Conservation (phyloP, 2,797 vertebrate species). For the Vireo griseus region DNA sequence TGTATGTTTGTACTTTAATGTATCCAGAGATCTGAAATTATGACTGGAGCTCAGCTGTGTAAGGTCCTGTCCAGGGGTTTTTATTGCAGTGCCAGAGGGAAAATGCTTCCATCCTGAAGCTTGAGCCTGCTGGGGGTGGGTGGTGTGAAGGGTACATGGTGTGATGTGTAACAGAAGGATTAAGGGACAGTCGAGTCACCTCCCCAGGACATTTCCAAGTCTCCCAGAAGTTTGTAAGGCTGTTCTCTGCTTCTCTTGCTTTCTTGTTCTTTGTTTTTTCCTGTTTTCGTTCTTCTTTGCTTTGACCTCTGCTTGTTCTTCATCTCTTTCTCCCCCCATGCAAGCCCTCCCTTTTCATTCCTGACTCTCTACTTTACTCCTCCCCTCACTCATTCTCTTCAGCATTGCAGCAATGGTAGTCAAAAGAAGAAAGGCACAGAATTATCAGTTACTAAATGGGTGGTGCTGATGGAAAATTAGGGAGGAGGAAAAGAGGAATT, state of each 20-base stretch:
- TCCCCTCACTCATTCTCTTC: slow-evolving; percentile 67
- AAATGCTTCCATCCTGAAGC: neutral
- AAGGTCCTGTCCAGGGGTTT: neutral
- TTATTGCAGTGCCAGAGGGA: neutral
- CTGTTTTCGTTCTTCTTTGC: neutral
- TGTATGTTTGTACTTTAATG: neutral
- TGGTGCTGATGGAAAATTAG: slow-evolving; percentile 65
- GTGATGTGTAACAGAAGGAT: neutral
- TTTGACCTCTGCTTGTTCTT: slow-evolving; percentile 69
- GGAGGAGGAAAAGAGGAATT: slow-evolving; percentile 63
- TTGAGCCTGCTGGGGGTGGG: neutral
- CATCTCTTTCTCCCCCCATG: slow-evolving; percentile 15
- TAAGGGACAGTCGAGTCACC: accelerated
- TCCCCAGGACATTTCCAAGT: neutral
- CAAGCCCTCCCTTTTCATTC: slow-evolving; percentile 51
- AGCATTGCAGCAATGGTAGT: slow-evolving; percentile 49
- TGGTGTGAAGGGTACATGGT: neutral
- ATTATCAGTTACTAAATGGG: slow-evolving; percentile 66
- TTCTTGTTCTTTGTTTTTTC: neutral
- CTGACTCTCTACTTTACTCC: slow-evolving; percentile 22
- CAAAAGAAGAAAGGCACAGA: slow-evolving; percentile 65
- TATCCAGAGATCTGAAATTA: neutral
- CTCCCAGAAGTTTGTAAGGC: neutral
- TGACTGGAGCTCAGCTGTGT: neutral
- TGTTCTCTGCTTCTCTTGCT: neutral